These are phyloP conservation scores for Cotesia vestalis DNA, from an alignment of 1,140 invertebrate genomes.

Conservation along the genomic window DNA sequence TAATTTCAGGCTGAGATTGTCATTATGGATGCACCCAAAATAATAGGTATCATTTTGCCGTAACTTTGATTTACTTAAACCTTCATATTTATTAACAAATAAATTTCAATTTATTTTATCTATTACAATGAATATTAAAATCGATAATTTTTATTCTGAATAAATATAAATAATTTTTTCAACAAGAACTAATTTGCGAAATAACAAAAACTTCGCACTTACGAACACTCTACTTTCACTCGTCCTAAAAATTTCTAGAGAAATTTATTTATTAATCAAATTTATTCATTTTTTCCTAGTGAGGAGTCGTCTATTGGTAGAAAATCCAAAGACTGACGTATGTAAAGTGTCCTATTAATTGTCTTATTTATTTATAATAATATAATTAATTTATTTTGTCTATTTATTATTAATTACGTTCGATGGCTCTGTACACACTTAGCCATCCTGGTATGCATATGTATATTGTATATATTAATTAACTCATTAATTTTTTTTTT, in stretches of 20 bases:
- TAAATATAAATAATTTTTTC: too few species aligned
- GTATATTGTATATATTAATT: constrained; percentile 14
- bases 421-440: constrained; percentile 25
- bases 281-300: constrained; percentile 9
- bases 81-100: too few species aligned
- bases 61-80: too few species aligned
- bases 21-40: too few species aligned
- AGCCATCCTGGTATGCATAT: background rate
- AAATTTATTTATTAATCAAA: background rate
- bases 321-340: background rate
- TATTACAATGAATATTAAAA: too few species aligned
- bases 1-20: too few species aligned
- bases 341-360: constrained; percentile 11
- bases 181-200: constrained; percentile 4
- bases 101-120: too few species aligned
- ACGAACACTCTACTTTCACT: constrained; percentile 25
- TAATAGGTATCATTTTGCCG: too few species aligned
- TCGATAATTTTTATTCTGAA: too few species aligned
- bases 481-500: constrained; percentile 19
- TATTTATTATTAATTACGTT: constrained; percentile 1
- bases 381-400: constrained; percentile 21
- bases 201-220: constrained; percentile 13
- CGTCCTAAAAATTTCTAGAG: constrained; percentile 4
- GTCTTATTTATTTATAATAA: constrained; percentile 10
- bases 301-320: background rate